Evolutionary conservation across 2,797 vertebrate species (phyloP).

Genomic region (Paratrypauchen microcephalus): DNA sequence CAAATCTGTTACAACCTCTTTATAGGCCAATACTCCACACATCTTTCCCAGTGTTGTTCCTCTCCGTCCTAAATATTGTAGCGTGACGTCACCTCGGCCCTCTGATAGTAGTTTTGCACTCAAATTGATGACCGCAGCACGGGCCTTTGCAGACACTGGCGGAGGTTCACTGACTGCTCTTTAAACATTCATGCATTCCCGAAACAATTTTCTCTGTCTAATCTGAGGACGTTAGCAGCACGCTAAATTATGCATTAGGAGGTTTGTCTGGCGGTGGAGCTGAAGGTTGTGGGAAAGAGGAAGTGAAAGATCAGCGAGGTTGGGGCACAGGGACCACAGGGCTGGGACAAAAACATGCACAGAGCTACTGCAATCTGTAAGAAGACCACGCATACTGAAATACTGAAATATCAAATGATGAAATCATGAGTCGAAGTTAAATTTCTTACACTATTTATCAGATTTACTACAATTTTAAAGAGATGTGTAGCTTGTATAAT

Average conservation of each 20-base stretch:
- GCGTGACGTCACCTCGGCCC: conserved; percentile 33
- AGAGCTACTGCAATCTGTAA: conserved; percentile 15
- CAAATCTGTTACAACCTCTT: too few species aligned
- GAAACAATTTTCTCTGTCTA: conserved; percentile 78
- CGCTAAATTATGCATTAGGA: conserved; percentile 75
- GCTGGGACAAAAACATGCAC: conserved; percentile 41
- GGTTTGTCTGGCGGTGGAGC: conserved; percentile 59
- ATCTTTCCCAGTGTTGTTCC: background rate
- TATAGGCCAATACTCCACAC: background rate
- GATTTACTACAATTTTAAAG: background rate
- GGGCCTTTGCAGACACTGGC: conserved; percentile 50
- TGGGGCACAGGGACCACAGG: conserved; percentile 45
- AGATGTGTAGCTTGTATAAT: background rate
- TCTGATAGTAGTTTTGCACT: conserved; percentile 55
- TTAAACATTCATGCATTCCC: conserved; percentile 81
- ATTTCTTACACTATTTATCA: conserved; percentile 5
- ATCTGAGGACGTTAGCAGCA: conserved; percentile 71
- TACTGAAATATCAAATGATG: background rate
- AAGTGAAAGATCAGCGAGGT: conserved; percentile 51
- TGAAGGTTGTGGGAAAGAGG: conserved; percentile 47
- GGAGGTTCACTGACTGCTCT: conserved; percentile 71
- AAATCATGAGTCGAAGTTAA: background rate
- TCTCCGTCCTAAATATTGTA: conserved; percentile 48
- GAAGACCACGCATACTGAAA: conserved; percentile 11
- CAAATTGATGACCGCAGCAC: conserved; percentile 65